Conservation (phyloP, 2,888 invertebrate species). For the Cacoxenus indagator region DNA sequence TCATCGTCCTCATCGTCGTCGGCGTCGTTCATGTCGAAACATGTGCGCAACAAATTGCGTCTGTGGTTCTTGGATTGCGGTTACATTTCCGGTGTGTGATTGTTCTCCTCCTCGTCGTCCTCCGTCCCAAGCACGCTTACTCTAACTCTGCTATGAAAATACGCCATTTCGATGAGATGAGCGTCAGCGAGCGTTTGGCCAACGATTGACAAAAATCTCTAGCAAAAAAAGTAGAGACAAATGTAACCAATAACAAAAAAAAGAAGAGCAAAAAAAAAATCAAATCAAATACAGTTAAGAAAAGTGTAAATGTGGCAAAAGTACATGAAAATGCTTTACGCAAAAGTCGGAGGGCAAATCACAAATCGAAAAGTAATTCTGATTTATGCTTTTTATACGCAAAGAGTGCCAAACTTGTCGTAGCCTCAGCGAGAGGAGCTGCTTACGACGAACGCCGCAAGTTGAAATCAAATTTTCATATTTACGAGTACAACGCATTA, state of each 20-base stretch:
- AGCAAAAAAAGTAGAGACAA: slow-evolving; percentile 10
- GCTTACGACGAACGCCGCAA: slow-evolving; percentile 39
- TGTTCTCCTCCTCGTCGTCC: no score
- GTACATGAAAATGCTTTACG: background rate
- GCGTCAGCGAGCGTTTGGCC: slow-evolving; percentile 10
- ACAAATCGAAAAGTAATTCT: slow-evolving; percentile 51
- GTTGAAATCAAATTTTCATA: slow-evolving; percentile 51
- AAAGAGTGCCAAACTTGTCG: slow-evolving; percentile 29
- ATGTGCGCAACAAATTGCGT: slow-evolving; percentile 62
- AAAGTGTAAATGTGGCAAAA: slow-evolving; percentile 3
- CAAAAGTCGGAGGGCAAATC: background rate
- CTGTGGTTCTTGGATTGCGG: slow-evolving; percentile 55
- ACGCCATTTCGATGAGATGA: background rate
- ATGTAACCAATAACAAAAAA: slow-evolving; percentile 22
- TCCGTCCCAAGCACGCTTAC: no score
- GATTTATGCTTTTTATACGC: slow-evolving; percentile 60
- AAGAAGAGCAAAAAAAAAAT: background rate
- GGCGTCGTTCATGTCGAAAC: slow-evolving; percentile 28
- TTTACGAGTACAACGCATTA: slow-evolving; percentile 55
- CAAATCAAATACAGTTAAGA: background rate
- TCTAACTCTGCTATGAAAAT: no score
- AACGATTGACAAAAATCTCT: background rate
- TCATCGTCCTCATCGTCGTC: background rate
- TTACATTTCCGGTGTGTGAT: slow-evolving; percentile 60
- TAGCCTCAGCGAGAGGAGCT: slow-evolving; percentile 18